Evolutionary conservation across 2,888 invertebrate genomes (phyloP).

Genomic region (Hyppa rectilinea): DNA sequence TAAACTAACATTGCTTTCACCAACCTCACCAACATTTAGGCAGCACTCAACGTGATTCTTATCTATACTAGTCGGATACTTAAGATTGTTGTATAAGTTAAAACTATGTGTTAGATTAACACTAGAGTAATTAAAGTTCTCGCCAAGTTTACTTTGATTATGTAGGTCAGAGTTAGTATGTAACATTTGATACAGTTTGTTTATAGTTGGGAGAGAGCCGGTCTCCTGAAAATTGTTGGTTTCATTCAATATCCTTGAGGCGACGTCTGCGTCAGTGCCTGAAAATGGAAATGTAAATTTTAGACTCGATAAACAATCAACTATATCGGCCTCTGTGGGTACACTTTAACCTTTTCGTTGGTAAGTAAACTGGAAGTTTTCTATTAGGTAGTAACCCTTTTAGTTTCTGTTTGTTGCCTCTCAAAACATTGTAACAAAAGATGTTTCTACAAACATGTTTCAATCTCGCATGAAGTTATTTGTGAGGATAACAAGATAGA

Average conservation of each 20-base stretch:
- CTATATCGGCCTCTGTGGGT: conserved; percentile 42
- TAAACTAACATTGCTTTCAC: conserved; percentile 60
- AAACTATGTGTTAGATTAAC: conserved; percentile 73
- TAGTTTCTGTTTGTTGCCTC: conserved; percentile 35
- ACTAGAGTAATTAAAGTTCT: conserved; percentile 78
- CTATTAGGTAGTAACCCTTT: conserved; percentile 30
- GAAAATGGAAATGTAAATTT: conserved; percentile 71
- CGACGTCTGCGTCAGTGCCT: conserved; percentile 84
- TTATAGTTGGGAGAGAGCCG: conserved; percentile 80
- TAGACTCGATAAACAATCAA: conserved; percentile 59
- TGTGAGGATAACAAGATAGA: background rate
- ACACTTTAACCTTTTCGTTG: conserved; percentile 36
- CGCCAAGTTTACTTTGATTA: conserved; percentile 75
- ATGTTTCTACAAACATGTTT: conserved; percentile 21
- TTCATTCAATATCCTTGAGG: conserved; percentile 76
- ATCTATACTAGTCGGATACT: conserved; percentile 62
- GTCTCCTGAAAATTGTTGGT: conserved; percentile 70
- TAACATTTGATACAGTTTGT: conserved; percentile 87
- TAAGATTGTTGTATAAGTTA: conserved; percentile 70
- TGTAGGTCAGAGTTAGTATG: conserved; percentile 75
- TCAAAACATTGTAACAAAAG: conserved; percentile 34
- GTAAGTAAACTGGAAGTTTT: conserved; percentile 46
- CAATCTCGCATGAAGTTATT: conserved; percentile 16
- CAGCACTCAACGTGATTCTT: conserved; percentile 73
- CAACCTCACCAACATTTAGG: conserved; percentile 61